phyloP scores from a whole-genome alignment of 2,113 vertebrate genomes.

The Myiozetetes cayanensis region DNA sequence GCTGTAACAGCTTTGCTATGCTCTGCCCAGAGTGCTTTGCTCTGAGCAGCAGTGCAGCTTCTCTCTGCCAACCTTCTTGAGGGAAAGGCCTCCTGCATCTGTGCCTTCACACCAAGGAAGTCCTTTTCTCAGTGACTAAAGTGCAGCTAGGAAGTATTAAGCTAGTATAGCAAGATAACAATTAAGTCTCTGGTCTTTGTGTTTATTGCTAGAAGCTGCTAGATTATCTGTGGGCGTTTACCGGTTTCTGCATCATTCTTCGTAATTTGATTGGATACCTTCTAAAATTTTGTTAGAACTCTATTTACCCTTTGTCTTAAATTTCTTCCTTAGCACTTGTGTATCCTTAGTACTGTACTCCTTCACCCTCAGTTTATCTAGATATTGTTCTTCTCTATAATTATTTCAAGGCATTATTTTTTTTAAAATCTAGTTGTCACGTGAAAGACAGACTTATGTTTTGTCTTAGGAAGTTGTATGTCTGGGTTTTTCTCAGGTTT shows the following conservation, averaged over 20 bases:
- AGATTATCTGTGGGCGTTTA: not conserved
- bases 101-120: not conserved
- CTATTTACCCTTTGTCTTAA: not conserved
- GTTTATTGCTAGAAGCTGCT: not conserved
- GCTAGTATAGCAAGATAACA: not conserved
- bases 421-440: not conserved
- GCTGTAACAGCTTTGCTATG: not conserved
- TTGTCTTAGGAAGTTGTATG: not conserved
- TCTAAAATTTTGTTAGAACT: not conserved
- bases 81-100: not conserved
- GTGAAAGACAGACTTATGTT: not conserved
- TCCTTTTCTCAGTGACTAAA: not conserved
- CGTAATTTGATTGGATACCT: not conserved
- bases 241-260: not conserved
- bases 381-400: not conserved
- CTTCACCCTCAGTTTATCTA: not conserved
- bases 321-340: not conserved
- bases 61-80: not conserved
- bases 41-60: not conserved
- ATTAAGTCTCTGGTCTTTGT: not conserved
- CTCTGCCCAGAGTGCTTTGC: not conserved
- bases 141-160: not conserved
- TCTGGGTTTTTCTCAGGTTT: not conserved
- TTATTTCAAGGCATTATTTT: not conserved
- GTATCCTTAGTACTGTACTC: not conserved